These are phyloP conservation scores for Opisthograptis luteolata DNA, from an alignment of 2,888 invertebrate species.

Conservation along the genomic window DNA sequence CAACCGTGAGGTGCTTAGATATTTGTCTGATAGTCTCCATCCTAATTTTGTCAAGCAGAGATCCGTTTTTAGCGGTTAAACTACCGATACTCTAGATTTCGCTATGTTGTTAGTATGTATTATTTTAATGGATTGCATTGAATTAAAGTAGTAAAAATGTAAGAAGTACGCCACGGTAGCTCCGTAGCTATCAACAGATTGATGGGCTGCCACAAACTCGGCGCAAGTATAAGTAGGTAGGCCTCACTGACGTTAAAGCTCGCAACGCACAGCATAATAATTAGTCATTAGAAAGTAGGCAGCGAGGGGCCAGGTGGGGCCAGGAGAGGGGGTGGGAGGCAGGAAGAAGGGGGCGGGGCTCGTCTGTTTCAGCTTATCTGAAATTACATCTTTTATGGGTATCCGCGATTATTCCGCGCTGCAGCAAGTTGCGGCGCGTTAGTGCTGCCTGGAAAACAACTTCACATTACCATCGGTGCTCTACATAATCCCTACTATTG, in stretches of 20 bases:
- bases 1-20: no score
- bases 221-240: slow-evolving; percentile 62
- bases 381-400: slow-evolving; percentile 85
- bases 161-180: slow-evolving; percentile 19
- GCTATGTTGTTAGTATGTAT: no score
- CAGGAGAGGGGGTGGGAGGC: slow-evolving; percentile 44
- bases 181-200: slow-evolving; percentile 48
- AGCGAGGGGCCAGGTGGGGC: slow-evolving; percentile 61
- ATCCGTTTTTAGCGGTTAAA: no score
- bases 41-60: no score
- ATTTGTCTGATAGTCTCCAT: no score
- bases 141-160: slow-evolving; percentile 18
- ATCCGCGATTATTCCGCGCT: slow-evolving; percentile 84
- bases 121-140: no score
- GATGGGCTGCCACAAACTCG: slow-evolving; percentile 63
- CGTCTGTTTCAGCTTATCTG: slow-evolving; percentile 85
- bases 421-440: slow-evolving; percentile 81
- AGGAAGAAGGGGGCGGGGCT: slow-evolving; percentile 70
- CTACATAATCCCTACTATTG: slow-evolving; percentile 80
- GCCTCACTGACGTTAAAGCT: slow-evolving; percentile 76
- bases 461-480: slow-evolving; percentile 77
- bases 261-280: slow-evolving; percentile 84
- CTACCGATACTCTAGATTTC: no score
- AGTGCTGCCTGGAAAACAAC: slow-evolving; percentile 78
- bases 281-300: slow-evolving; percentile 85